Evolutionary conservation across 2,888 invertebrate species (phyloP).

Genomic region (Oscheius myriophilus): DNA sequence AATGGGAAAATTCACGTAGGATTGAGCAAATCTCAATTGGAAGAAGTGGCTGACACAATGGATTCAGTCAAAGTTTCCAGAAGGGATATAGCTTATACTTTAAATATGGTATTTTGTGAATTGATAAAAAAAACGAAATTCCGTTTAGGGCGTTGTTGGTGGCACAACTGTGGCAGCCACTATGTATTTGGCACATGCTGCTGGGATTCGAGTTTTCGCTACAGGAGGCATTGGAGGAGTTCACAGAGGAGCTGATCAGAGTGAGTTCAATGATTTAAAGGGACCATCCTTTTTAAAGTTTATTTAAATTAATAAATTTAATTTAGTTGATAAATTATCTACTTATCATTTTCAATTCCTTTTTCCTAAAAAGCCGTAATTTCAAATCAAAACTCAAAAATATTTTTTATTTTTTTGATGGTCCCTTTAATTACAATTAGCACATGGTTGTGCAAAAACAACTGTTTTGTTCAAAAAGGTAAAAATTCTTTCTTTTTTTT

Average conservation of each 20-base stretch:
- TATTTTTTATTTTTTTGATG: too few relatives aligned
- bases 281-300: too few relatives aligned
- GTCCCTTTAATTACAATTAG: too few relatives aligned
- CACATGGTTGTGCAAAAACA: too few relatives aligned
- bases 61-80: conserved; percentile 84
- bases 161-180: conserved; percentile 97
- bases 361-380: too few relatives aligned
- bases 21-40: conserved; percentile 78
- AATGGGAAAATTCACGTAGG: conserved; percentile 76
- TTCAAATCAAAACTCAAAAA: too few relatives aligned
- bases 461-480: too few relatives aligned
- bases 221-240: conserved; percentile 94
- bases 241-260: conserved; percentile 86
- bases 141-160: conserved; percentile 74
- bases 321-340: too few relatives aligned
- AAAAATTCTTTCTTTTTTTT: conserved; percentile 28
- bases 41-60: conserved; percentile 77
- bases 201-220: conserved; percentile 88
- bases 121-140: not conserved
- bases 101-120: conserved; percentile 47
- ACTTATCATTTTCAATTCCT: too few relatives aligned
- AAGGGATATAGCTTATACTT: conserved; percentile 68
- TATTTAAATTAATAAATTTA: too few relatives aligned
- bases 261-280: conserved; percentile 69
- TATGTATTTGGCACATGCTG: conserved; percentile 83